phyloP scores from a whole-genome alignment of 2,797 vertebrate species.

The Pseudomugil tenellus region DNA sequence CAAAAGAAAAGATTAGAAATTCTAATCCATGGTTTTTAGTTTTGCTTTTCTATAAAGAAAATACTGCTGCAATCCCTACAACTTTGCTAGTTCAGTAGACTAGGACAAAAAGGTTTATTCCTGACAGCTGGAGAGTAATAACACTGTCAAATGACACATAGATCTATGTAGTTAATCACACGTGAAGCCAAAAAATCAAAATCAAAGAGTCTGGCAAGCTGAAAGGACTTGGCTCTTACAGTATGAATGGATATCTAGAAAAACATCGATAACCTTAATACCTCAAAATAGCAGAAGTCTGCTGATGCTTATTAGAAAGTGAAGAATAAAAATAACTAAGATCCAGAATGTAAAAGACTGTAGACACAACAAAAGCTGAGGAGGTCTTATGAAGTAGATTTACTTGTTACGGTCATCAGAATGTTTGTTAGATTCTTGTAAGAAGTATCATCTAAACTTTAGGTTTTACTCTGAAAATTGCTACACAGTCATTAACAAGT shows the following conservation, averaged over 20 bases:
- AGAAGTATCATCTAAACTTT: too few relatives aligned
- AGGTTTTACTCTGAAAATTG: neutral
- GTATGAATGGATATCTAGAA: conserved; percentile 12
- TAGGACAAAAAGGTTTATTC: conserved; percentile 18
- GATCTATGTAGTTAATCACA: conserved; percentile 43
- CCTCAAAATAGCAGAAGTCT: neutral
- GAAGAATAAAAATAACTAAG: neutral
- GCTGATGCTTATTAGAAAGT: neutral
- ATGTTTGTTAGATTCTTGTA: neutral
- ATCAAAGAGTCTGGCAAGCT: conserved; percentile 1
- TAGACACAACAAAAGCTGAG: neutral
- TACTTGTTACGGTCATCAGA: neutral
- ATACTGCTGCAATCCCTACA: conserved; percentile 31
- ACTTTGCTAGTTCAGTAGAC: conserved; percentile 26
- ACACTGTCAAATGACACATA: conserved; percentile 51
- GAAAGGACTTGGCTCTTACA: conserved; percentile 4
- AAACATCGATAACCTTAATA: conserved; percentile 21
- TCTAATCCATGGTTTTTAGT: conserved; percentile 14
- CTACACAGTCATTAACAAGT: neutral
- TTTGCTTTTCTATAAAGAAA: conserved; percentile 3
- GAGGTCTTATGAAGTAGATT: neutral
- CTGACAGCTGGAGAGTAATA: conserved; percentile 36
- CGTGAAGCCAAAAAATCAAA: neutral
- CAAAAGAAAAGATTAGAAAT: conserved; percentile 26
- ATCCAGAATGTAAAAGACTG: neutral